Evolutionary conservation across 1,140 invertebrate genomes (phyloP), one percentile per base, ranked within the genome.

Genomic region (Homarus americanus): DNA sequence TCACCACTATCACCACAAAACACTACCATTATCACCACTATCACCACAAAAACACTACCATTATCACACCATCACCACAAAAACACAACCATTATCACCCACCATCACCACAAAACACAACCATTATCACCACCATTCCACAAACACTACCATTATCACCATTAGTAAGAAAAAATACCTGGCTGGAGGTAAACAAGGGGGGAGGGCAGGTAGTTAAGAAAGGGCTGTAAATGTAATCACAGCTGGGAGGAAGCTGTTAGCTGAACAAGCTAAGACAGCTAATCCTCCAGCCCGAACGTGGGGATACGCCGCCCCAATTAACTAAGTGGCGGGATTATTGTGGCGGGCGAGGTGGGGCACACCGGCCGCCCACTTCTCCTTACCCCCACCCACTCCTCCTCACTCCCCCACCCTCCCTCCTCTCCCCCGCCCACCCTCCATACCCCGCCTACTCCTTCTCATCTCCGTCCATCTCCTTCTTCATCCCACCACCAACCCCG

Each of bases 231-330:
- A 63, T 63, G 20, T 63, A 63, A 63, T 63, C 20, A 63, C 58
- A 63, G 58, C 58, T 63, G 58, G 58, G 20, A 63, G 58, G 58
- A 63, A 63, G 58, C 58, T 63, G 58, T 63, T 63, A 63, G 58
- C 7, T 63, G 58, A 63, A 63, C 58, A 63, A 15, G 7, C 58
- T 63, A 63, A 63, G 58, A 24, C 58, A 63, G 15, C 58, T 63
- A 63, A 63, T 15, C 58, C 58, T 24, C 58, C 15, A 20, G 58
- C 58, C 5, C 15, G 58, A 63, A 24, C 58, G 15, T 63, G 58
- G 15, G 58, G 58, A 63, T 63, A 63, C 58, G 58, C 58, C 12
- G 24, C 15, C 58, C 58, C 58, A 63, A 63, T 63, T 63, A 63
- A 63, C 58, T 63, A 63, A 63, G 58, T 63, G 58, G 15, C 4